Evolutionary conservation across 2,888 invertebrate species (phyloP).

Genomic region (Helicoverpa assulta): DNA sequence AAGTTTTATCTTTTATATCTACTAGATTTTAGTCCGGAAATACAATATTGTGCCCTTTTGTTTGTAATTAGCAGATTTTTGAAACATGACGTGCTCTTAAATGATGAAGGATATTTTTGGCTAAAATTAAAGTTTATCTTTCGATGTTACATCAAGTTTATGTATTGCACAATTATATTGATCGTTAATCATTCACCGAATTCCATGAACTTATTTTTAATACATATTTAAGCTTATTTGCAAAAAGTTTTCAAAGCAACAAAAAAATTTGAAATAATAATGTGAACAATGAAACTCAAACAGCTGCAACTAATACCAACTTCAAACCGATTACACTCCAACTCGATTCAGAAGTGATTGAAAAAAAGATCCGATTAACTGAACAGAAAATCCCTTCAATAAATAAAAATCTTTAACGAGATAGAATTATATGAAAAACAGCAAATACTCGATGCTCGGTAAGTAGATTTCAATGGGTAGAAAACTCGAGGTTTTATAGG

Average conservation of each 20-base stretch:
- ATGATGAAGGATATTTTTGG: too few relatives aligned
- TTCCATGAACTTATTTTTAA: too few relatives aligned
- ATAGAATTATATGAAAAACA: conserved; percentile 22
- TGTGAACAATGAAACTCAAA: background rate
- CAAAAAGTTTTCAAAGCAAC: background rate
- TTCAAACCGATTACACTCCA: background rate
- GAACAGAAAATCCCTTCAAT: conserved; percentile 12
- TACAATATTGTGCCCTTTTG: too few relatives aligned
- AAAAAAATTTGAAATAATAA: background rate
- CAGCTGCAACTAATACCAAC: background rate
- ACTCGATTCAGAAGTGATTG: background rate
- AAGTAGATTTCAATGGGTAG: conserved; percentile 26
- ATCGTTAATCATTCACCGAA: too few relatives aligned
- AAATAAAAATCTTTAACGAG: conserved; percentile 26
- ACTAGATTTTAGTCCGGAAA: too few relatives aligned
- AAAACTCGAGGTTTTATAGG: conserved; percentile 24
- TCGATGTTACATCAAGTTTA: too few relatives aligned
- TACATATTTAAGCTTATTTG: too few relatives aligned
- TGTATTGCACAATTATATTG: too few relatives aligned
- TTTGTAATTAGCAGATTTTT: too few relatives aligned
- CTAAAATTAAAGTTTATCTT: too few relatives aligned
- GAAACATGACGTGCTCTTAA: too few relatives aligned
- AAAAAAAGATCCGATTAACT: conserved; percentile 20
- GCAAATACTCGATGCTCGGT: conserved; percentile 27
- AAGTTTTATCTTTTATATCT: too few relatives aligned